These are phyloP conservation scores for Tetramorium alpestre DNA, from an alignment of 1,140 invertebrate species.

Conservation along the genomic window DNA sequence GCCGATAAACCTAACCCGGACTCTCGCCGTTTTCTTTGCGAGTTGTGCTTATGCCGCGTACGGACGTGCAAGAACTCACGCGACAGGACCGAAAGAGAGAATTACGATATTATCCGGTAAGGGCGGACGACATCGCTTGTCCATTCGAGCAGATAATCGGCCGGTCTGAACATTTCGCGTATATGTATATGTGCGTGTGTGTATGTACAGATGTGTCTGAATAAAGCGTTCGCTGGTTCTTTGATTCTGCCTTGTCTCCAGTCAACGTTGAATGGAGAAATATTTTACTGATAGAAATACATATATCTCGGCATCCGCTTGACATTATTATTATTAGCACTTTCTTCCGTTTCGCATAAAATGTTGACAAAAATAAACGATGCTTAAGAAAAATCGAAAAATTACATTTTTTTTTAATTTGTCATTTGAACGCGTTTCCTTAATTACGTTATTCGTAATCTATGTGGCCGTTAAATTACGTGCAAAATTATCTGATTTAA, in stretches of 20 bases:
- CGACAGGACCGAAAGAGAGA: slow-evolving; percentile 40
- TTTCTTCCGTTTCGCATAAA: not conserved
- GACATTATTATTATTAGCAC: not conserved
- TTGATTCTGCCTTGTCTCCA: slow-evolving; percentile 42
- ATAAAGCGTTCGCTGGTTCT: slow-evolving; percentile 3
- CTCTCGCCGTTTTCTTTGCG: slow-evolving; percentile 7
- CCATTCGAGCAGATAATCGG: slow-evolving; percentile 75
- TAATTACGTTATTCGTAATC: not conserved
- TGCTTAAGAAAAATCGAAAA: not conserved
- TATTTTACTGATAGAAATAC: not conserved
- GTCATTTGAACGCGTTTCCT: not conserved
- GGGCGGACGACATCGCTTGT: slow-evolving; percentile 61
- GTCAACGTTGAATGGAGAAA: not conserved
- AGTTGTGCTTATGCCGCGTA: slow-evolving; percentile 20
- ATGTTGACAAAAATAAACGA: not conserved
- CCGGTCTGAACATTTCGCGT: slow-evolving; percentile 51
- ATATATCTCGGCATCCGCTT: not conserved
- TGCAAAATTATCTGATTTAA: not conserved
- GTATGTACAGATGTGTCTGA: not conserved
- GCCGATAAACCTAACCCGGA: slow-evolving; percentile 35
- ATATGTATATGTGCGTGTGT: slow-evolving; percentile 1
- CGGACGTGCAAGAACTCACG: slow-evolving; percentile 4
- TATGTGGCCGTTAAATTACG: not conserved
- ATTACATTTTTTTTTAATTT: not conserved
- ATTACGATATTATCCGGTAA: slow-evolving; percentile 72